These are phyloP conservation scores for Escarpia spicata DNA, from an alignment of 2,888 invertebrate species.

Conservation along the genomic window DNA sequence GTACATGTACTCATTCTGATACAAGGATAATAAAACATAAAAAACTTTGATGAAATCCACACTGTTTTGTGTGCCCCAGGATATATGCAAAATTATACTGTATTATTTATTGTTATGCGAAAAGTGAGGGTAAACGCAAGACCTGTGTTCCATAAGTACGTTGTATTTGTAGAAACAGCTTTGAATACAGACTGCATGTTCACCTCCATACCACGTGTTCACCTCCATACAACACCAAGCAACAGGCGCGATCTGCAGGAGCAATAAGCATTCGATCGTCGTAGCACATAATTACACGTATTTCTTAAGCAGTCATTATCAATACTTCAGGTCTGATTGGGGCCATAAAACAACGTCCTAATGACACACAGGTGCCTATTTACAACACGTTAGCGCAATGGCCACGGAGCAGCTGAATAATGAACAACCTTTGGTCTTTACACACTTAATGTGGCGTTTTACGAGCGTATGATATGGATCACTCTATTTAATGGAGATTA, in stretches of 20 bases:
- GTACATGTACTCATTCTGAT: no score
- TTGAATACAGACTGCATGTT: not conserved
- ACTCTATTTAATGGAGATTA: slow-evolving; percentile 16
- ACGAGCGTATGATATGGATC: not conserved
- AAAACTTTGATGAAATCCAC: no score
- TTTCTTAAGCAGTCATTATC: not conserved
- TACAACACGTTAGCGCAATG: not conserved
- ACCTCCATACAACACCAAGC: no score
- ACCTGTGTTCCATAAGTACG: not conserved
- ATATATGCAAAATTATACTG: no score
- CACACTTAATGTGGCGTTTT: not conserved
- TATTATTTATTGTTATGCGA: not conserved
- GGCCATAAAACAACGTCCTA: slow-evolving; percentile 4
- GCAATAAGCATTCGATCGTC: not conserved
- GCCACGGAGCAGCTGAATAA: not conserved
- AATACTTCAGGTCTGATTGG: not conserved
- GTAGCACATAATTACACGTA: not conserved
- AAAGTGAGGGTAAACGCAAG: not conserved
- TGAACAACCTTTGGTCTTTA: not conserved
- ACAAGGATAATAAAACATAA: no score
- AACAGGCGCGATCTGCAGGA: not conserved
- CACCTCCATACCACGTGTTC: no score
- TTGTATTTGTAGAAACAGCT: not conserved
- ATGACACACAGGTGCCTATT: not conserved
- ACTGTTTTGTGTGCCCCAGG: no score